phyloP scores from a whole-genome alignment of 2,888 invertebrate genomes.

The Thera obeliscata region DNA sequence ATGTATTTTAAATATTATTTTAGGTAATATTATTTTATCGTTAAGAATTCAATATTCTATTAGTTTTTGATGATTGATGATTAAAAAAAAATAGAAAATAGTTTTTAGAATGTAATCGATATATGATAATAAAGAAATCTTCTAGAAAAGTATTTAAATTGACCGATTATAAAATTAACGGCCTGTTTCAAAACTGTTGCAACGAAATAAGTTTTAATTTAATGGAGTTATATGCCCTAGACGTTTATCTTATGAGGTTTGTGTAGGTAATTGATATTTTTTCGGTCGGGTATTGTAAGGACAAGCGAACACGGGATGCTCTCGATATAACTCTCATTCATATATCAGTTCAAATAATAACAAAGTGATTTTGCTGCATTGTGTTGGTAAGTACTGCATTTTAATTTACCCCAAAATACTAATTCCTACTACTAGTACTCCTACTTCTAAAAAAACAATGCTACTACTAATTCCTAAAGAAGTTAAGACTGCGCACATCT shows the following conservation, averaged over 20 bases:
- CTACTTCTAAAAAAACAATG: too few species aligned
- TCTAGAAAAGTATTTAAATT: slow-evolving; percentile 1
- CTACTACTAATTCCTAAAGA: too few species aligned
- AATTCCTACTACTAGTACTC: too few species aligned
- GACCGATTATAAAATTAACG: slow-evolving; percentile 18
- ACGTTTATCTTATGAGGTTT: slow-evolving; percentile 26
- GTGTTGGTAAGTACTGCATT: not conserved
- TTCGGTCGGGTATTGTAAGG: slow-evolving; percentile 6
- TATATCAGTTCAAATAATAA: not conserved
- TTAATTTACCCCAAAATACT: not conserved
- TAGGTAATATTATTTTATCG: slow-evolving; percentile 28
- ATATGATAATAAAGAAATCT: slow-evolving; percentile 13
- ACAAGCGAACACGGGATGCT: slow-evolving; percentile 12
- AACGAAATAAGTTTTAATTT: slow-evolving; percentile 37
- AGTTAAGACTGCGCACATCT: too few species aligned
- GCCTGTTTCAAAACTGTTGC: slow-evolving; percentile 31
- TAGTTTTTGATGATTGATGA: slow-evolving; percentile 1
- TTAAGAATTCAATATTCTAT: slow-evolving; percentile 29
- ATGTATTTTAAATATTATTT: slow-evolving; percentile 25
- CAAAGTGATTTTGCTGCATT: not conserved
- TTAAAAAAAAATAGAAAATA: too few species aligned
- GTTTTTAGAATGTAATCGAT: slow-evolving; percentile 7
- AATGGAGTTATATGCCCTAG: slow-evolving; percentile 10
- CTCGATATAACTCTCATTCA: not conserved
- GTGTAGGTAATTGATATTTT: not conserved